Percentiles rank a stretch among this genome's conserved stretches.
Conservation (phyloP, 2,113 vertebrate genomes). For the Ciconia maguari region DNA sequence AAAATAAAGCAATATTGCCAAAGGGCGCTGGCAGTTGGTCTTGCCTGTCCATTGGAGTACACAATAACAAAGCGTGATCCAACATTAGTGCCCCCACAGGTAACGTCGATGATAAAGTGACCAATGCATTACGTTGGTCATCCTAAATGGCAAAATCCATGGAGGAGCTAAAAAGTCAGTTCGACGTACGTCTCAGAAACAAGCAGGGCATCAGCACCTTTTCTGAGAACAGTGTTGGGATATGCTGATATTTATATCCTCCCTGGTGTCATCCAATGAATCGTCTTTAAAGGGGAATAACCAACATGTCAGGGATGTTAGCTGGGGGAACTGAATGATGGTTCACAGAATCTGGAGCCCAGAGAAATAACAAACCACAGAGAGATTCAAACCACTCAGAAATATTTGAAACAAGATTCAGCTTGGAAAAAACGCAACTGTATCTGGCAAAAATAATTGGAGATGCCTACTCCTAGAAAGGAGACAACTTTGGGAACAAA, state of each 20-base stretch:
- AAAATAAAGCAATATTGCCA: neutral
- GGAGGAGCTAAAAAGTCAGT: neutral
- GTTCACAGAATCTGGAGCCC: neutral
- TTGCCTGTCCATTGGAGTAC: neutral
- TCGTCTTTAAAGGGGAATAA: constrained; percentile 11
- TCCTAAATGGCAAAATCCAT: constrained; percentile 6
- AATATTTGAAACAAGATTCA: neutral
- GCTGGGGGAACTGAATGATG: neutral
- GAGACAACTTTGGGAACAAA: neutral
- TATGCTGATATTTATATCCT: constrained; percentile 25
- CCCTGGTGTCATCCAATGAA: neutral
- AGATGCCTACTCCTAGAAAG: neutral
- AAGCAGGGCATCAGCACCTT: neutral
- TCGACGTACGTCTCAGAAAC: neutral
- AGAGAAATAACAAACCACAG: neutral
- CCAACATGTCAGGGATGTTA: neutral
- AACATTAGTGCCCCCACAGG: fast-evolving
- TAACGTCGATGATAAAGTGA: neutral
- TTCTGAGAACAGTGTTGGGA: neutral
- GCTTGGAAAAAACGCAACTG: neutral
- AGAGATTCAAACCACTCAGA: neutral
- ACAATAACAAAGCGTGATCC: neutral
- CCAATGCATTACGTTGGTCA: neutral
- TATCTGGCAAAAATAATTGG: neutral
- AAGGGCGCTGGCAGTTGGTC: neutral